phyloP scores from a whole-genome alignment of 2,797 vertebrate species.

The Gobionotothen gibberifrons region DNA sequence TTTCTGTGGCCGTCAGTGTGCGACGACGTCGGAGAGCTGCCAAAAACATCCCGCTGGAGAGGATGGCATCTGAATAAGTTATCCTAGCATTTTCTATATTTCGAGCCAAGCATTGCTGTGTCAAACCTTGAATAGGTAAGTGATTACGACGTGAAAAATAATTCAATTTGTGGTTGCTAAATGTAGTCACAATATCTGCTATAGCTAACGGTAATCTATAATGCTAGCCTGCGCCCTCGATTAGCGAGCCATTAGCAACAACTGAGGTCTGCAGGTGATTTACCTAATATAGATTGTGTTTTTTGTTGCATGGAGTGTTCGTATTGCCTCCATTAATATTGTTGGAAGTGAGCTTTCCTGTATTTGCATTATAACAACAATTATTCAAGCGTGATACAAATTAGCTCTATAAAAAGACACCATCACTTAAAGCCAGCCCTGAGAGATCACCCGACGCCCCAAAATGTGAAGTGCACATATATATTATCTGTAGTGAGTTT shows the following conservation, averaged over 20 bases:
- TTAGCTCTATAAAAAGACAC: background rate
- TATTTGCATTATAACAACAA: background rate
- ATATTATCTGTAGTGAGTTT: too few relatives aligned
- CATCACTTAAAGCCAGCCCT: background rate
- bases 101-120: background rate
- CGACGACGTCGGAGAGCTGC: conserved; percentile 55
- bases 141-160: background rate
- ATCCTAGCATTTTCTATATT: background rate
- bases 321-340: rapidly evolving
- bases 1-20: conserved; percentile 24
- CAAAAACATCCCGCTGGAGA: conserved; percentile 47
- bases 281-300: background rate
- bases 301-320: background rate
- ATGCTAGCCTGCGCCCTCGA: conserved; percentile 40
- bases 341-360: background rate
- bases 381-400: background rate
- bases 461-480: background rate
- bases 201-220: conserved; percentile 45
- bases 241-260: conserved; percentile 25
- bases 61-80: conserved; percentile 43
- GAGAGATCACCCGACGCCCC: background rate
- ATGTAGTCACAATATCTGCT: background rate
- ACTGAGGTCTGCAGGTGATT: background rate
- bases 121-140: conserved; percentile 29
- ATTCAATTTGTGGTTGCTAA: background rate